Evolutionary conservation across 2,888 invertebrate species (phyloP), one percentile per base, ranked within the genome.

Genomic region (Andrena chrysosceles): DNA sequence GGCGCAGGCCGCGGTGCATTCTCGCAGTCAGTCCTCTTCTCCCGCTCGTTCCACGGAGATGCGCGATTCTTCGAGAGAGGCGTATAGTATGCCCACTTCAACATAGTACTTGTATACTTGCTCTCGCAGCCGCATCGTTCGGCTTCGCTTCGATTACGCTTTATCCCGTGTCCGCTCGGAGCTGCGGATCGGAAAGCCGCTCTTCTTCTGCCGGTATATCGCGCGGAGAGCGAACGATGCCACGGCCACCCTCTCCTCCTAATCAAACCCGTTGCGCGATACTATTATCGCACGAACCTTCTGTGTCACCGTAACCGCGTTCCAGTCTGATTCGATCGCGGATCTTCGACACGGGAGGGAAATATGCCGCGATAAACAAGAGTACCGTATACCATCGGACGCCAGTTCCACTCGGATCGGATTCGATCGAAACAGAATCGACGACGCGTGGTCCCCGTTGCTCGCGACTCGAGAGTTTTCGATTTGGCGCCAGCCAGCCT

Each of bases 51-150:
- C 54, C 66, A 59, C 42, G 77, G 84, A 72, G 70, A 85, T 31
- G 70, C 82, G 81, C 90, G 90, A 89, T 91, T 90, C 85, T 91
- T 92, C 69, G 90, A 86, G 79, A 89, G 83, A 75, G 92, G 89
- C 80, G 92, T 91, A 80, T 92, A 93, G 88, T 92, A 92, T 71
- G 93, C 93, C 93, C 93, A 93, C 92, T 93, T 93, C 90, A 93
- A 90, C 93, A 93, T 93, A 90, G 85, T 90, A 74, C 20, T 59
- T 48, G 62, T 90, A 74, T 90, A 74, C 20, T 59, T 48, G 62
- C 35, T 71, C 52, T 10, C 68, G 75, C 35, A n/a, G 35, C 70
- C 71, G 42, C 81, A 81, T 81, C 26, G 62, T 68, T 56, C 56
- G 26, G 8, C 35, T 42, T 16, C 62, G 69, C 35, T 49, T 16